Evolutionary conservation across 2,797 vertebrate species (phyloP).

Genomic region (Prunella strophiata): DNA sequence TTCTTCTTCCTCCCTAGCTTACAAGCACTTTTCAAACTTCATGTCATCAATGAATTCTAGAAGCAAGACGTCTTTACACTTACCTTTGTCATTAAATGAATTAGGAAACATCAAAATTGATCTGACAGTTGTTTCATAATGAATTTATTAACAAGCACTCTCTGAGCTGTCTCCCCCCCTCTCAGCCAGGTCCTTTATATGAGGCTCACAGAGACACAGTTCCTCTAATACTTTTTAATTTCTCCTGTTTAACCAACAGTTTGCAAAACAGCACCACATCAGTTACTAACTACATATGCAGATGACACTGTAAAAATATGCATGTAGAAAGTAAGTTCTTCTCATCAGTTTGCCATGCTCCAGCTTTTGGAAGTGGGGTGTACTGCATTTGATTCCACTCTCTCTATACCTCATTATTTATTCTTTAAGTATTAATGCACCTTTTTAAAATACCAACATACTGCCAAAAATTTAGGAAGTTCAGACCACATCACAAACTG

Average conservation of each 20-base stretch:
- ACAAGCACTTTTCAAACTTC: neutral
- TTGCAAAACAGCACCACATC: neutral
- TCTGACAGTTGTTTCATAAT: neutral
- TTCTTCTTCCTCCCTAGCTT: neutral
- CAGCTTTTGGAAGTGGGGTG: neutral
- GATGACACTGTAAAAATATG: neutral
- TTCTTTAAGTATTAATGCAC: constrained; percentile 1
- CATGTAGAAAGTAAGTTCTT: neutral
- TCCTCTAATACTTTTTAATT: neutral
- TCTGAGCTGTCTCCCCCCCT: neutral
- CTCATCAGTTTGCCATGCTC: neutral
- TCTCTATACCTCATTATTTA: neutral
- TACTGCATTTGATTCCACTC: neutral
- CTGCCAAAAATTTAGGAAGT: neutral
- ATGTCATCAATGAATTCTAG: neutral
- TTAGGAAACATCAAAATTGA: neutral
- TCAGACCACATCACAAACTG: neutral
- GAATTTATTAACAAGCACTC: neutral
- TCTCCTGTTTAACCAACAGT: neutral
- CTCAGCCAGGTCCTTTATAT: neutral
- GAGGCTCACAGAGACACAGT: neutral
- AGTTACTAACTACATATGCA: neutral
- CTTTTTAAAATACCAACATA: neutral
- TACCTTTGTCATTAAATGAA: neutral
- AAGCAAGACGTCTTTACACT: neutral